Evolutionary conservation across 1,140 invertebrate genomes (phyloP), one percentile per base, ranked within the genome.

Genomic region (Pogonomyrmex californicus): DNA sequence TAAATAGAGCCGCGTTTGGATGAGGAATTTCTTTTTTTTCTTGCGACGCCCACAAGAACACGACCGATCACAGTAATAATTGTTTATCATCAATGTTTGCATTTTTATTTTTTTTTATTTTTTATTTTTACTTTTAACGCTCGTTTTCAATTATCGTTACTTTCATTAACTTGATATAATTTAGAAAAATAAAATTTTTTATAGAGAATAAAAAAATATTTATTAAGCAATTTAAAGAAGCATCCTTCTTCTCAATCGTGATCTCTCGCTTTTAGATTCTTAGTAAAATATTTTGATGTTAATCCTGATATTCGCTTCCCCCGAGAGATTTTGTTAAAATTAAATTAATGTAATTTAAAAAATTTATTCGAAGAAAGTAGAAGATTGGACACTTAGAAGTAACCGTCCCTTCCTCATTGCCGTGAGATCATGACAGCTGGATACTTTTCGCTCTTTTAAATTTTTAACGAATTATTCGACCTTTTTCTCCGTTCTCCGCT

Each of bases 1-100:
- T 49, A 44, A 30, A 17, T 60, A 49, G 71, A 77, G 7, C 17
- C 9, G 47, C 81, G 33, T 60, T 76, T 49, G 81, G 60, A 77
- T 58, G 82, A 76, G 47, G 0, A 63, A 85, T 1, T 1, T 63
- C 3, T 47, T 51, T 73, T 17, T 54, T 23, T 36, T 2, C 33
- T 4, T 4, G 71, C 44, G n/a, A 23, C 23, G 4, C 36, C 2
- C 68, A 23, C 17, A 4, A 14, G 36, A 14, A 68, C 4, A 3
- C 17, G 4, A 23, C 44, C 44, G 44, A 36, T 78, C 30, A 14
- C 12, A 17, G 17, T 12, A 17, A 44, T 7, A 58, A 78, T 38
- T 30, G 41, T 47, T 4, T 9, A 3, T 30, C 56, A 23, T 33
- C 9, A 10, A 60, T 36, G 33, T 36, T 62, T 2, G 60, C 23